Percentiles rank a stretch among this genome's conserved stretches.
Evolutionary conservation across 1,140 invertebrate genomes (phyloP).

Genomic region (Charaxes varanes): DNA sequence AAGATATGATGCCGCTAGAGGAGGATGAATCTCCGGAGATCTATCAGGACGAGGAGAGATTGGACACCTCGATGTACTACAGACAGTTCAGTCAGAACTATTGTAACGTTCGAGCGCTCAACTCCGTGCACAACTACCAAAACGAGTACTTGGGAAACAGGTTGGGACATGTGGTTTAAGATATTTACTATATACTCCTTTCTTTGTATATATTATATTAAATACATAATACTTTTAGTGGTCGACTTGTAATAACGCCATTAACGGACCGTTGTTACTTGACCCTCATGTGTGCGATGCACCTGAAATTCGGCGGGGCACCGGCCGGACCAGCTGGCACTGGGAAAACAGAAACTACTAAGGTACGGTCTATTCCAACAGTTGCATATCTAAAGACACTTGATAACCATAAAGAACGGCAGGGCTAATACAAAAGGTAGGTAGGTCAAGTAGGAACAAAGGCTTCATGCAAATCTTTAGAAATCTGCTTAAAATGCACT

Average conservation of each 20-base stretch:
- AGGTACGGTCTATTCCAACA: too few relatives aligned
- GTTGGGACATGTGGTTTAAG: slow-evolving; percentile 18
- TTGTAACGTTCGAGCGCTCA: slow-evolving; percentile 74
- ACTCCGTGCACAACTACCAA: slow-evolving; percentile 87
- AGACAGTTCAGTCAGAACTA: slow-evolving; percentile 59
- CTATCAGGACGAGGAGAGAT: slow-evolving; percentile 48
- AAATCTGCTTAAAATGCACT: too few relatives aligned
- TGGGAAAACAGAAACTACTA: slow-evolving; percentile 93
- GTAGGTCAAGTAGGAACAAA: too few relatives aligned
- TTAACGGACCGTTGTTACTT: slow-evolving; percentile 90
- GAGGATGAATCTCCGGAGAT: slow-evolving; percentile 46
- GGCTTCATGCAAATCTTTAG: too few relatives aligned
- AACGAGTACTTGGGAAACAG: slow-evolving; percentile 86
- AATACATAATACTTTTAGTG: slow-evolving; percentile 44
- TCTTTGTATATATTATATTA: slow-evolving; percentile 3
- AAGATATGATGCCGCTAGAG: slow-evolving; percentile 35
- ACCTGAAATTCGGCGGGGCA: slow-evolving; percentile 90
- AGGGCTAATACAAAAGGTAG: too few relatives aligned
- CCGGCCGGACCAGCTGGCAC: slow-evolving; percentile 93
- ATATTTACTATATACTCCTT: background rate
- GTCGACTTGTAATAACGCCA: slow-evolving; percentile 86
- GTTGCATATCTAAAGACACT: too few relatives aligned
- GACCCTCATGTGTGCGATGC: slow-evolving; percentile 91
- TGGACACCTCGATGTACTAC: slow-evolving; percentile 61
- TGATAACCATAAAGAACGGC: too few relatives aligned